Base-by-base conservation (phyloP, 1,140 invertebrate genomes). In the Eulimnadia texana region DNA sequence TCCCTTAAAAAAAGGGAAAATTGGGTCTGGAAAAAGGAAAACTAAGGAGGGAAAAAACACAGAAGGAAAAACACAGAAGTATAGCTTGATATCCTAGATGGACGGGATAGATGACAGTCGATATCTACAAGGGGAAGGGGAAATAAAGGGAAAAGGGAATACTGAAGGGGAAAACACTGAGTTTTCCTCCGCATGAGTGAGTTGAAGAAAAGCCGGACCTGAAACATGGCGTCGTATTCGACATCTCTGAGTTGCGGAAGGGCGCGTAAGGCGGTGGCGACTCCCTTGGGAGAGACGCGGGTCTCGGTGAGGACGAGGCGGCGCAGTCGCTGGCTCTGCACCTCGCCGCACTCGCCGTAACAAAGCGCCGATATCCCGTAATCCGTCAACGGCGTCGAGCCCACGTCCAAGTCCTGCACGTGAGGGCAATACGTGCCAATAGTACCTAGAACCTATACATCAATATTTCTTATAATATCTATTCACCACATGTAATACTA, bases 181-280 rank as follows among this genome's bases (percentile, higher is more conserved):
- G n/a, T n/a, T n/a, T n/a, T n/a, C n/a, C n/a, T n/a, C n/a, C n/a
- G n/a, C n/a, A n/a, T n/a, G n/a, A n/a, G n/a, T n/a, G n/a, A n/a
- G n/a, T n/a, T 42, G 33, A 42, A 6, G 16, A 42, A 42, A 42
- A 42, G 16, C 25, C 22, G 65, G 1, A 66, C 66, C 66, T 68
- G 28, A 11, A 70, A 71, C 47, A 72, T 70, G 53, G 68, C 67
- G 16, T 72, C 69, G 56, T 67, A 72, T 50, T 71, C 71, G 60
- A 72, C 69, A 20, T 72, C 67, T 24, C 60, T 54, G 3, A 72
- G 61, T 54, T 66, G 58, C 11, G 70, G 69, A 3, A 72, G 63
- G 28, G 66, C 60, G 13, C 63, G 61, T 2, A 72, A 51, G n/a
- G 64, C 66, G 22, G 62, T 61, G 1, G 67, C 52, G 16, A 69